Conservation (phyloP, 2,797 vertebrate species). For the Gymnocypris eckloni region DNA sequence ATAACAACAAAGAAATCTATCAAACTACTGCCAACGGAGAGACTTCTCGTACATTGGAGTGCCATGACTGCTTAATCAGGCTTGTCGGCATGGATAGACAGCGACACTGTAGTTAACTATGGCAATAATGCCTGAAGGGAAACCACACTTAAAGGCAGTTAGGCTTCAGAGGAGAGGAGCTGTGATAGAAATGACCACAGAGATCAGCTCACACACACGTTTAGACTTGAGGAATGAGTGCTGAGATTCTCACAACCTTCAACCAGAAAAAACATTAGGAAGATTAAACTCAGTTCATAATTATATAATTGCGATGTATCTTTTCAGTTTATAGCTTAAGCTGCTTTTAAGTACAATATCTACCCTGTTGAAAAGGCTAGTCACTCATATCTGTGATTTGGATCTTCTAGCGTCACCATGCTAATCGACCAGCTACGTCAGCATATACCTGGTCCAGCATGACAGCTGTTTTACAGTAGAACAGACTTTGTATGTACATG, state of each 20-base stretch:
- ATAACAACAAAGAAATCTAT: slow-evolving; percentile 12
- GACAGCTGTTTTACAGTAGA: neutral
- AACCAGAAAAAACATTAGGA: too few relatives aligned
- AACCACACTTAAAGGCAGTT: slow-evolving; percentile 70
- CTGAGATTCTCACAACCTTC: too few relatives aligned
- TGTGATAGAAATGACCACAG: slow-evolving; percentile 68
- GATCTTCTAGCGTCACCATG: slow-evolving; percentile 6
- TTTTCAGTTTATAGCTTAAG: neutral
- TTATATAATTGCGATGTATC: neutral
- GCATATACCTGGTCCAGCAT: neutral
- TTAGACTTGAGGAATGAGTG: too few relatives aligned
- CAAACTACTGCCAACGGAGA: slow-evolving; percentile 26
- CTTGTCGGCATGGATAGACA: slow-evolving; percentile 5
- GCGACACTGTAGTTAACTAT: slow-evolving; percentile 55
- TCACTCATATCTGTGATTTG: neutral
- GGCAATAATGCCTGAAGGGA: slow-evolving; percentile 63
- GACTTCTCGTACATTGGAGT: neutral
- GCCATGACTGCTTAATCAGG: slow-evolving; percentile 16
- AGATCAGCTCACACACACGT: neutral
- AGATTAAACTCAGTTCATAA: neutral
- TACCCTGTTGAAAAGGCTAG: neutral
- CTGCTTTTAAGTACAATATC: neutral
- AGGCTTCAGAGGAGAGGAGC: slow-evolving; percentile 59
- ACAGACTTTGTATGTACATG: neutral
- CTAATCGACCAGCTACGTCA: neutral